Conservation (phyloP, 2,888 invertebrate species). For the Drosophila phalerata region DNA sequence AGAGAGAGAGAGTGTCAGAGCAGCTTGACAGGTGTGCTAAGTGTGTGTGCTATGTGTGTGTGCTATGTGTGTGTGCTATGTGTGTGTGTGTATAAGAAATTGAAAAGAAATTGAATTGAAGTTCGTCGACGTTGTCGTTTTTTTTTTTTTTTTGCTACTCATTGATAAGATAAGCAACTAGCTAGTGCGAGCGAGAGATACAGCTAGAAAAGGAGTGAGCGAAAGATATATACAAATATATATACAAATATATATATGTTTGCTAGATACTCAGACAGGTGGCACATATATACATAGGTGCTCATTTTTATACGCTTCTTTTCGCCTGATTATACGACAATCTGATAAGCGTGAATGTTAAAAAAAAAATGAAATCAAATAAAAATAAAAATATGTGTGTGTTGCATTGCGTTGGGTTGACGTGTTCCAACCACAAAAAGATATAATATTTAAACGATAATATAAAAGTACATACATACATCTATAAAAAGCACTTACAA, state of each 20-base stretch:
- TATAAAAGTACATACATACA: not conserved
- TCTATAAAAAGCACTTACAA: not conserved
- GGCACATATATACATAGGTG: constrained; percentile 4
- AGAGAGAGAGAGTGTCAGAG: not conserved
- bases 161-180: constrained; percentile 69
- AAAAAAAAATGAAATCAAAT: constrained; percentile 23
- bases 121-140: constrained; percentile 49
- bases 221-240: not conserved
- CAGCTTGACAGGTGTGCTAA: constrained; percentile 47
- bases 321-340: constrained; percentile 55
- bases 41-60: constrained; percentile 21
- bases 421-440: constrained; percentile 55
- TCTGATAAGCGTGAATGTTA: constrained; percentile 63
- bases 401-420: constrained; percentile 35
- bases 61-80: no score
- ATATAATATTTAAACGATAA: constrained; percentile 16
- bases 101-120: constrained; percentile 78
- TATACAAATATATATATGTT: constrained; percentile 5
- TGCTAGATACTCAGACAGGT: constrained; percentile 5
- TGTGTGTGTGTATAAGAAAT: constrained; percentile 51
- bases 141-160: constrained; percentile 31
- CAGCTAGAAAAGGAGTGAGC: constrained; percentile 18
- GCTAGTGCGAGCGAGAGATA: constrained; percentile 17
- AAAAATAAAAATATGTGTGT: not conserved
- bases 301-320: constrained; percentile 29